These are phyloP conservation scores for Thymelicus acteon DNA, from an alignment of 2,888 invertebrate genomes.

Conservation along the genomic window DNA sequence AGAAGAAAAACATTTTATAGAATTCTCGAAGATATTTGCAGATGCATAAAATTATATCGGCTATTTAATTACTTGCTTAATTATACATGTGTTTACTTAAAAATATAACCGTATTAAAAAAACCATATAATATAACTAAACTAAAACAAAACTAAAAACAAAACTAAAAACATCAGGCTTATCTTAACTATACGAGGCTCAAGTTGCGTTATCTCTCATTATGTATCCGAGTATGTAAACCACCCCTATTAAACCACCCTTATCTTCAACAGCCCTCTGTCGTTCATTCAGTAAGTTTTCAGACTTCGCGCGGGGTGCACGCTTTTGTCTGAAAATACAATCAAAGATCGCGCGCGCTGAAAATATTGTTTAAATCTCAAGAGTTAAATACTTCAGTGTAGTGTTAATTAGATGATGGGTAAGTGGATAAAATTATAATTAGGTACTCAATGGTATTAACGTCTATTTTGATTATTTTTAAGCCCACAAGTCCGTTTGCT, in stretches of 20 bases:
- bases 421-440: conserved; percentile 5
- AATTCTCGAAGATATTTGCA: too few relatives aligned
- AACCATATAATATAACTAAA: too few relatives aligned
- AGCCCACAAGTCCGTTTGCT: too few relatives aligned
- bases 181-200: background rate
- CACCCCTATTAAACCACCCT: conserved; percentile 30
- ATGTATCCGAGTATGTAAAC: conserved; percentile 1
- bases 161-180: too few relatives aligned
- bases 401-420: conserved; percentile 12
- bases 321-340: conserved; percentile 21
- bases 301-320: conserved; percentile 44
- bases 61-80: too few relatives aligned
- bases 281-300: conserved; percentile 45
- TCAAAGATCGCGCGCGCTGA: conserved; percentile 10
- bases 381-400: background rate
- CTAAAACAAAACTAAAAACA: too few relatives aligned
- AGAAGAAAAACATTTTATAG: too few relatives aligned
- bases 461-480: too few relatives aligned
- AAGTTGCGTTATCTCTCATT: conserved; percentile 1
- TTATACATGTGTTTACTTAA: too few relatives aligned
- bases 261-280: conserved; percentile 10
- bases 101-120: too few relatives aligned
- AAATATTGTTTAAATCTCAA: background rate
- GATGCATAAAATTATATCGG: too few relatives aligned
- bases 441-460: too few relatives aligned